Conservation (phyloP, 2,888 invertebrate species). For the Pyrochroa serraticornis region DNA sequence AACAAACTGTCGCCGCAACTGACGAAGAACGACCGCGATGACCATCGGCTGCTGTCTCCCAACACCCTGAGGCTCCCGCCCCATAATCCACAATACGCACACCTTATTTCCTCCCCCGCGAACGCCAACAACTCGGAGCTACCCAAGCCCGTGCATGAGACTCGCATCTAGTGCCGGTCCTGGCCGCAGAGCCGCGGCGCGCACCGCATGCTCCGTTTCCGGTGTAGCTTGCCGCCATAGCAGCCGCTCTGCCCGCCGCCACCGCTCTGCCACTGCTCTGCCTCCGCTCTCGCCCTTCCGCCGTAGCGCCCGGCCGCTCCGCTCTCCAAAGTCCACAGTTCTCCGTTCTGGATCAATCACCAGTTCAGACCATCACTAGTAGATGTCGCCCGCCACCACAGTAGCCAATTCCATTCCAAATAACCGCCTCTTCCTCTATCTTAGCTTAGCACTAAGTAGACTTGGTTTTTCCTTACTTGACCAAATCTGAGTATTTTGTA, state of each 20-base stretch:
- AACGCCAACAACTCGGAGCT: constrained; percentile 64
- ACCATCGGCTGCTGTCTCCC: constrained; percentile 57
- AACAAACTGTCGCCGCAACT: constrained; percentile 53
- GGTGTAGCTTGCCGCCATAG: constrained; percentile 28
- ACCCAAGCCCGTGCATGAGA: constrained; percentile 73
- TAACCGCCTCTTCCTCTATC: constrained; percentile 43
- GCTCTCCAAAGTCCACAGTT: background rate
- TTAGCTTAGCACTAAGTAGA: constrained; percentile 56
- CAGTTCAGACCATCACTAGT: constrained; percentile 26
- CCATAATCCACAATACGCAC: constrained; percentile 62
- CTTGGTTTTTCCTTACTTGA: constrained; percentile 46
- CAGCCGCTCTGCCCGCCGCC: constrained; percentile 21
- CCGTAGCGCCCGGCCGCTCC: constrained; percentile 18
- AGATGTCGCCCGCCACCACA: constrained; percentile 35
- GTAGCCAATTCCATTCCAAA: constrained; percentile 37
- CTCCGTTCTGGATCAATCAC: constrained; percentile 22
- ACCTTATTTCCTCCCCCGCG: constrained; percentile 62
- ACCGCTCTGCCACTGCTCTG: constrained; percentile 24
- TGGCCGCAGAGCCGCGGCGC: constrained; percentile 51
- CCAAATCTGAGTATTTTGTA: constrained; percentile 52
- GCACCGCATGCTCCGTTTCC: constrained; percentile 47
- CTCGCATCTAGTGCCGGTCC: constrained; percentile 67
- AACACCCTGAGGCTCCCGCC: constrained; percentile 61
- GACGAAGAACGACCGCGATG: constrained; percentile 54
- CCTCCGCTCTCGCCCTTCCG: constrained; percentile 21